A percentile compares a stretch with the other conserved stretches of the same genome.
These are phyloP conservation scores for Galeopterus variegatus DNA, from an alignment of 2,113 vertebrate genomes.

Conservation along the genomic window DNA sequence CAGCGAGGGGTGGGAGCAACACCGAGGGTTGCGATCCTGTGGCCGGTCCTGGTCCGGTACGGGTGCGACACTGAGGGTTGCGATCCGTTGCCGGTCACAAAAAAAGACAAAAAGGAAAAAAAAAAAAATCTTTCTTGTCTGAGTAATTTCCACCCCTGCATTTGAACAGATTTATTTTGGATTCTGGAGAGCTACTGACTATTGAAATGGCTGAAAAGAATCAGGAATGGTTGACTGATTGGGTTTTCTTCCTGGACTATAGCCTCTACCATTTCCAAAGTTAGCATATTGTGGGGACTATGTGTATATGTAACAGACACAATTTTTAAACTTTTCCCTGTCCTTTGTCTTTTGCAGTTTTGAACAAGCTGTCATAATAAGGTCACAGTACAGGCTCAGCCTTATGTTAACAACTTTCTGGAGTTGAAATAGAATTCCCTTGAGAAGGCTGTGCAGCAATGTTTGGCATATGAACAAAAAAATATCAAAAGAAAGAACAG, in stretches of 20 bases:
- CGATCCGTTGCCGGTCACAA: too few species aligned
- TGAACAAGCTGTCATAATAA: conserved; percentile 88
- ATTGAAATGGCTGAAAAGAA: not conserved
- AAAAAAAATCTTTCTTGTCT: not conserved
- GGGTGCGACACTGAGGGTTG: too few species aligned
- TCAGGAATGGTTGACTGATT: not conserved
- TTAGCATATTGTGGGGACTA: conserved; percentile 30
- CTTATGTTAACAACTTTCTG: conserved; percentile 88
- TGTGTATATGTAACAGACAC: conserved; percentile 28
- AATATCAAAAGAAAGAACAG: conserved; percentile 69
- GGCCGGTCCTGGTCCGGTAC: too few species aligned
- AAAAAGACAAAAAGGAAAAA: too few species aligned
- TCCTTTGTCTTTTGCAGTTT: conserved; percentile 84
- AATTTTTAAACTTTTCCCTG: conserved; percentile 63
- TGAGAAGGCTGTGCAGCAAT: conserved; percentile 78
- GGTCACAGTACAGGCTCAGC: conserved; percentile 85
- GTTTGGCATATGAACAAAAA: conserved; percentile 82
- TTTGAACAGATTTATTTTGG: conserved; percentile 46
- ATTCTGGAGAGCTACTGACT: not conserved
- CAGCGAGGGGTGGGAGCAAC: too few species aligned
- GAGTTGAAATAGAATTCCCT: conserved; percentile 87
- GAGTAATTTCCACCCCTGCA: not conserved
- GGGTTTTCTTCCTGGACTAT: not conserved
- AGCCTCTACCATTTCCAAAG: not conserved
- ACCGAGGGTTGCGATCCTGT: too few species aligned